Evolutionary conservation across 2,888 invertebrate genomes (phyloP).

Genomic region (Hoplodrina ambigua): DNA sequence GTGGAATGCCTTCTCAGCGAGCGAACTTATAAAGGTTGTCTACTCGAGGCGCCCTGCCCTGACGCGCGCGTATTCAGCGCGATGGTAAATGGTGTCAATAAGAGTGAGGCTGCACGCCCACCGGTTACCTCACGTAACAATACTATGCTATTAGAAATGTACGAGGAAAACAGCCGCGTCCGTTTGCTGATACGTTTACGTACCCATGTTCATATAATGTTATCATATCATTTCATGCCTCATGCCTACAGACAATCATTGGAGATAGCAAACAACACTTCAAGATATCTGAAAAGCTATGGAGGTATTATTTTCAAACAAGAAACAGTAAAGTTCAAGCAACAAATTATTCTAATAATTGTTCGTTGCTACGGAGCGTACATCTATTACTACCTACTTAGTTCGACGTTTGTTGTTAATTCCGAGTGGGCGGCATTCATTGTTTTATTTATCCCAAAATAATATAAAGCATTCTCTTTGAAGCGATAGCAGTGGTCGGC

Average conservation of each 20-base stretch:
- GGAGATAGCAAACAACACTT: not conserved
- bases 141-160: not conserved
- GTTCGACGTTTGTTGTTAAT: slow-evolving; percentile 3
- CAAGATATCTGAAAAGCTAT: not conserved
- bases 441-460: slow-evolving; percentile 35
- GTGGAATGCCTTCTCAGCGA: slow-evolving; percentile 10
- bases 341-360: slow-evolving; percentile 4
- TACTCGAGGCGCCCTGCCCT: not conserved
- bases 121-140: not conserved
- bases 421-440: slow-evolving; percentile 10
- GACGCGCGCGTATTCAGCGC: not conserved
- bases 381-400: not conserved
- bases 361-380: not conserved
- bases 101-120: not conserved
- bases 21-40: slow-evolving; percentile 19
- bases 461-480: slow-evolving; percentile 41
- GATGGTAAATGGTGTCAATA: slow-evolving; percentile 8
- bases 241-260: not conserved
- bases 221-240: not conserved
- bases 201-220: not conserved
- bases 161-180: not conserved
- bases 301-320: not conserved
- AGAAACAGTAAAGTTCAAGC: not conserved
- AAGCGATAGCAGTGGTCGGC: slow-evolving; percentile 1
- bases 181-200: no score